Percentiles rank a stretch among this genome's conserved stretches.
Evolutionary conservation across 1,140 invertebrate species (phyloP).

Genomic region (Drosophila kanapiae): DNA sequence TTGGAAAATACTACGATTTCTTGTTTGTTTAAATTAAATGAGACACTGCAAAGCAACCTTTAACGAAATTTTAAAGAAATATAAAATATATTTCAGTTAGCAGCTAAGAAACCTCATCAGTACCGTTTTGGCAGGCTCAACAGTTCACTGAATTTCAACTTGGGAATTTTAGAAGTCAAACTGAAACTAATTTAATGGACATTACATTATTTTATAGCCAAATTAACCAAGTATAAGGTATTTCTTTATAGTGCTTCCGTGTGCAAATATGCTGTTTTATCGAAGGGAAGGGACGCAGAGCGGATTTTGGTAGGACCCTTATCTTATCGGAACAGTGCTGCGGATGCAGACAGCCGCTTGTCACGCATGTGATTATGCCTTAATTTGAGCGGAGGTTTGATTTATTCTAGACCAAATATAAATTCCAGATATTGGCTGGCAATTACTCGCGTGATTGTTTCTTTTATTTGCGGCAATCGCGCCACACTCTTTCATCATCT

Average conservation of each 20-base stretch:
- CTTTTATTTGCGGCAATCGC: conserved; percentile 20
- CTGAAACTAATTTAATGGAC: background rate
- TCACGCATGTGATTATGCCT: conserved; percentile 82
- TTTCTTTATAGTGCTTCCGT: conserved; percentile 3
- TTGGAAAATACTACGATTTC: background rate
- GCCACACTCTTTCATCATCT: conserved; percentile 46
- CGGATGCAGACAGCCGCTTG: conserved; percentile 64
- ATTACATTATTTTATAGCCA: background rate
- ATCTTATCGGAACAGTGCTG: conserved; percentile 60
- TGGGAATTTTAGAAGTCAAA: background rate
- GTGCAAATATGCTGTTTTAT: conserved; percentile 1
- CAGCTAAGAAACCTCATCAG: background rate
- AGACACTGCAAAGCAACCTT: background rate
- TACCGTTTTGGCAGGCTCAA: background rate
- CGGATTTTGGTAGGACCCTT: conserved; percentile 20
- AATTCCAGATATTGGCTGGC: conserved; percentile 28
- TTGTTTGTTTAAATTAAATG: background rate
- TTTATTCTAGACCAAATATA: conserved; percentile 60
- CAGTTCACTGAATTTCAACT: background rate
- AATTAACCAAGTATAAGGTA: background rate
- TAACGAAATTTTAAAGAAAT: background rate
- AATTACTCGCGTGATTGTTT: conserved; percentile 18
- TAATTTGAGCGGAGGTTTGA: conserved; percentile 73
- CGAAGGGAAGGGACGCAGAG: background rate
- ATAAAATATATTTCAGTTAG: background rate